phyloP scores from a whole-genome alignment of 1,140 invertebrate species.

The Drosophila gunungcola region DNA sequence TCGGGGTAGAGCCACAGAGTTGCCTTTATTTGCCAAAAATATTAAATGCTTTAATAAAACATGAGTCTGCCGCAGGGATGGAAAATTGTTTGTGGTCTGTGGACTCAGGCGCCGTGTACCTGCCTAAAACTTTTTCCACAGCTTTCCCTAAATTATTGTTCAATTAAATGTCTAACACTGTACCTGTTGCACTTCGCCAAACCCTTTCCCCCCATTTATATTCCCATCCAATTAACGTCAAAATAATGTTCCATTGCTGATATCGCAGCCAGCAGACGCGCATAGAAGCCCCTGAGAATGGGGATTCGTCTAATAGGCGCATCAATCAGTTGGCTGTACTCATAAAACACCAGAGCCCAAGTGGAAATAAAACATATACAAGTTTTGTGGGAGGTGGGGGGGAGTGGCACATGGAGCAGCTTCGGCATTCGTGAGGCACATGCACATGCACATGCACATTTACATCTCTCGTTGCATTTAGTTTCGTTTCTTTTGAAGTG shows the following conservation, averaged over 20 bases:
- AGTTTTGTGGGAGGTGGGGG: conserved; percentile 2
- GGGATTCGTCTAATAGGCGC: conserved; percentile 74
- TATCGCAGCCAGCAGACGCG: not conserved
- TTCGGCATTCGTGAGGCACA: conserved; percentile 11
- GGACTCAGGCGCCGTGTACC: not conserved
- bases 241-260: conserved; percentile 54
- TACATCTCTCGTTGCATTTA: conserved; percentile 12
- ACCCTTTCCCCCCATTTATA: not conserved
- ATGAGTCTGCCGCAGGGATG: conserved; percentile 33
- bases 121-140: not conserved
- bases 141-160: conserved; percentile 57
- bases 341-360: conserved; percentile 71
- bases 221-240: conserved; percentile 71
- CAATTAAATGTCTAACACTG: conserved; percentile 51
- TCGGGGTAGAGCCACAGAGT: conserved; percentile 6
- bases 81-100: conserved; percentile 17
- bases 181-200: conserved; percentile 16
- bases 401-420: conserved; percentile 1
- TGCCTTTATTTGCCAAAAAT: conserved; percentile 73
- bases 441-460: conserved; percentile 61
- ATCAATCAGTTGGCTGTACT: conserved; percentile 73
- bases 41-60: conserved; percentile 76
- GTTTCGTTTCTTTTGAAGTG: conserved; percentile 72
- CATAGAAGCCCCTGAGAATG: conserved; percentile 32
- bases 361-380: conserved; percentile 69